Percentiles rank a stretch among this genome's conserved stretches.
phyloP scores from a whole-genome alignment of 2,888 invertebrate species.

The Eremobia ochroleuca region DNA sequence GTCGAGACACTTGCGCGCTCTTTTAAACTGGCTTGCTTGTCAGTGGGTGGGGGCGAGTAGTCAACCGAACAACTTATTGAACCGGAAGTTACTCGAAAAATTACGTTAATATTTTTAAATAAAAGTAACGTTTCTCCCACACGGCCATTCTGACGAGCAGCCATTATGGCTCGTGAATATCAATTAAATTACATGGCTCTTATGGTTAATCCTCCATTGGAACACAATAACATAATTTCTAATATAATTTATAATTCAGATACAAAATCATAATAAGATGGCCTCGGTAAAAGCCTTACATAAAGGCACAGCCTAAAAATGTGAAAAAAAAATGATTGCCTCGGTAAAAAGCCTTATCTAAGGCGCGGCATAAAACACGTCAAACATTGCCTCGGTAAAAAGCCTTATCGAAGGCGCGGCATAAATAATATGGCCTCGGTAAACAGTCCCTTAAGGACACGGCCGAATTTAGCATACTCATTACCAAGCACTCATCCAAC shows the following conservation, averaged over 20 bases:
- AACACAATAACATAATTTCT: background rate
- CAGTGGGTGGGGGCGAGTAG: too few species aligned
- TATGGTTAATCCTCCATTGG: background rate
- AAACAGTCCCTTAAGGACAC: background rate
- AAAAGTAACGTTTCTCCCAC: background rate
- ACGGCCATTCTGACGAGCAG: constrained; percentile 2
- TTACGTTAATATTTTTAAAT: too few species aligned
- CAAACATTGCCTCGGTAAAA: background rate
- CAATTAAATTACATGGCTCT: background rate
- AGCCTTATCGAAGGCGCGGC: background rate
- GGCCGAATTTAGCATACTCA: background rate
- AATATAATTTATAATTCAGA: background rate
- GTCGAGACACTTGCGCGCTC: too few species aligned
- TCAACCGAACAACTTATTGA: too few species aligned
- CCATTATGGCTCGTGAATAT: constrained; percentile 3
- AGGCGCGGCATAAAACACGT: background rate
- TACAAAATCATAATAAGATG: background rate
- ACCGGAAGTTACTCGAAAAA: too few species aligned
- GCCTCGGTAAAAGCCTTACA: background rate
- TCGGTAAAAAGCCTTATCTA: background rate
- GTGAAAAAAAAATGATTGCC: background rate
- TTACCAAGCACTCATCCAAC: background rate
- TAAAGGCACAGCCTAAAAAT: background rate
- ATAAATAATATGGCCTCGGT: background rate
- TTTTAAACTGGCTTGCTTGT: too few species aligned